Percentiles rank a stretch among this genome's conserved stretches.
These are phyloP conservation scores for Gopherus flavomarginatus DNA, from an alignment of 2,113 vertebrate species.

Conservation along the genomic window DNA sequence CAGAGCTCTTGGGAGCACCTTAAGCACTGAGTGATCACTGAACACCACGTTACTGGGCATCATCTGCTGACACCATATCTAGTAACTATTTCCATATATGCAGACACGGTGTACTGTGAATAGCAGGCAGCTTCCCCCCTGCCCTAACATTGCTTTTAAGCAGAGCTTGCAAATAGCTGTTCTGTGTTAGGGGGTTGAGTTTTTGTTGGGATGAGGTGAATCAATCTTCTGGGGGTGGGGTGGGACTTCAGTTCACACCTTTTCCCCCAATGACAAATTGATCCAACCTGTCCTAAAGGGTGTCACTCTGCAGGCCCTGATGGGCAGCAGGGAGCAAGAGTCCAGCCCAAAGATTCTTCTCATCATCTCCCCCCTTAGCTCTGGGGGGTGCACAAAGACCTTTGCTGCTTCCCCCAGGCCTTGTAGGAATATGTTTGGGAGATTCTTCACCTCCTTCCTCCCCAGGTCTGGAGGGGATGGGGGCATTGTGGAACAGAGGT, in stretches of 20 bases:
- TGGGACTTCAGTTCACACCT: neutral
- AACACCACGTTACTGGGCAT: neutral
- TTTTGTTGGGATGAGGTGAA: neutral
- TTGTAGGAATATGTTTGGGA: neutral
- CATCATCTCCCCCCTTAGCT: neutral
- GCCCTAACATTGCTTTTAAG: neutral
- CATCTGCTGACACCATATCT: neutral
- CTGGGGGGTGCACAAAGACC: neutral
- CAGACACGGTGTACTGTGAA: neutral
- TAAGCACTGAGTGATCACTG: neutral
- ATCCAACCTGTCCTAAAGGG: neutral
- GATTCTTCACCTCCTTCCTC: neutral
- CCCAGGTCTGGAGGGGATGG: neutral
- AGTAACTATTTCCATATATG: neutral
- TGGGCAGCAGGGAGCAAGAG: neutral
- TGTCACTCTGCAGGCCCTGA: neutral
- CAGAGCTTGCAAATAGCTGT: neutral
- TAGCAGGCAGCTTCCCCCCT: neutral
- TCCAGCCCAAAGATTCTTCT: neutral
- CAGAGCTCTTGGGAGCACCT: neutral
- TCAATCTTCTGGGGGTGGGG: neutral
- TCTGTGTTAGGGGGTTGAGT: neutral
- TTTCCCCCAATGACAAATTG: neutral
- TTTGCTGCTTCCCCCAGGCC: neutral
- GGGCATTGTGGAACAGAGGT: neutral